Base-by-base conservation (phyloP, 2,888 invertebrate species). In the Capitulum mitella region DNA sequence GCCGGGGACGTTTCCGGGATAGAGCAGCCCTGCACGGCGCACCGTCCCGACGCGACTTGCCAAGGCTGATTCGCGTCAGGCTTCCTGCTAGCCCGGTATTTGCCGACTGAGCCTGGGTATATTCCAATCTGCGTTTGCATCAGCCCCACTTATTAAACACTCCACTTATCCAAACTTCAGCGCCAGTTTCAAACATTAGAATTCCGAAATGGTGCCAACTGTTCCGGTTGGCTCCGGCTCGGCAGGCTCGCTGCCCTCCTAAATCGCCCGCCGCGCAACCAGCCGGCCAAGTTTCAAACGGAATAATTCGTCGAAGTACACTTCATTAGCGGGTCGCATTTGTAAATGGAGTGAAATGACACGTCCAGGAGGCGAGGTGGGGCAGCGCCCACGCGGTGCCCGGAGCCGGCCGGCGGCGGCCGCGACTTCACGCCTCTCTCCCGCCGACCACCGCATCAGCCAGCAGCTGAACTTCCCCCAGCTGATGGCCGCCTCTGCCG, bases 101-200 rank as follows among this genome's bases (percentile, higher is more conserved):
- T n/a, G n/a, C n/a, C n/a, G n/a, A n/a, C n/a, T n/a, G n/a, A n/a
- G n/a, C n/a, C n/a, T n/a, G n/a, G n/a, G n/a, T n/a, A n/a, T n/a
- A n/a, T n/a, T n/a, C n/a, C n/a, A n/a, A n/a, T n/a, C n/a, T n/a
- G n/a, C n/a, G n/a, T n/a, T n/a, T n/a, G 54, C 54, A 26, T 26
- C 54, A 54, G 54, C 3, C 19, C 64, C 34, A 22, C 70, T 70
- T 70, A 70, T 70, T 70, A 70, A 70, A 70, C 70, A 70, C 70
- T 70, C 70, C 70, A 40, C 40, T 70, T 70, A 70, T 40, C 29
- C 70, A 70, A 70, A 70, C 70, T 70, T 70, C 40, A 26, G 37
- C 37, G 37, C 70, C 37, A 70, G 70, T 40, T 70, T 64, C 64
- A 64, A 34, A 32, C 64, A 64, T 64, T 16, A 64, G 10, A 34